Evolutionary conservation across 2,113 vertebrate species (phyloP).

Genomic region (Echinops telfairi): DNA sequence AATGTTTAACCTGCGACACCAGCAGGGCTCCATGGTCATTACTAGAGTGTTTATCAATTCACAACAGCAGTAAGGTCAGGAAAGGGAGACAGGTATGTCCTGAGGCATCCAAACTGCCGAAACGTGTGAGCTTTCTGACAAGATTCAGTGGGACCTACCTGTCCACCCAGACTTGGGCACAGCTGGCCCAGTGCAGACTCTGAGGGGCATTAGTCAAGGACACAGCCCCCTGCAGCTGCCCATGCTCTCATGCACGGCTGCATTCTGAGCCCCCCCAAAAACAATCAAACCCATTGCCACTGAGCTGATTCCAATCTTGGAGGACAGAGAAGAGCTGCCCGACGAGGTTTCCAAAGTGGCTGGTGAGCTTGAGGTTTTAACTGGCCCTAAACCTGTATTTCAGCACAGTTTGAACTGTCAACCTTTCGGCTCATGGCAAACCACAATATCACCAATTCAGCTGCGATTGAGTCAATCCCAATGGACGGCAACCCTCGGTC

Average conservation of each 20-base stretch:
- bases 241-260: background rate
- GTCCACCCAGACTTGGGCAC: background rate
- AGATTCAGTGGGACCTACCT: background rate
- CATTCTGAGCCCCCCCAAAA: background rate
- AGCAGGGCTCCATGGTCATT: too few species aligned
- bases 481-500: too few species aligned
- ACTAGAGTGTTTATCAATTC: background rate
- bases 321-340: background rate
- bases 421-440: background rate
- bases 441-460: too few species aligned
- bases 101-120: background rate
- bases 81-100: background rate
- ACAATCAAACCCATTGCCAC: background rate
- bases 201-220: background rate
- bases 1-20: too few species aligned
- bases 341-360: background rate
- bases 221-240: background rate
- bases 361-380: background rate
- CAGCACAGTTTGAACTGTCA: background rate
- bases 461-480: too few species aligned
- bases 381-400: background rate
- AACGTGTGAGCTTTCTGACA: background rate
- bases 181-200: background rate
- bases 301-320: background rate
- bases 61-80: background rate